These are phyloP conservation scores for Ectropis grisescens DNA, from an alignment of 1,140 invertebrate genomes.

Conservation along the genomic window DNA sequence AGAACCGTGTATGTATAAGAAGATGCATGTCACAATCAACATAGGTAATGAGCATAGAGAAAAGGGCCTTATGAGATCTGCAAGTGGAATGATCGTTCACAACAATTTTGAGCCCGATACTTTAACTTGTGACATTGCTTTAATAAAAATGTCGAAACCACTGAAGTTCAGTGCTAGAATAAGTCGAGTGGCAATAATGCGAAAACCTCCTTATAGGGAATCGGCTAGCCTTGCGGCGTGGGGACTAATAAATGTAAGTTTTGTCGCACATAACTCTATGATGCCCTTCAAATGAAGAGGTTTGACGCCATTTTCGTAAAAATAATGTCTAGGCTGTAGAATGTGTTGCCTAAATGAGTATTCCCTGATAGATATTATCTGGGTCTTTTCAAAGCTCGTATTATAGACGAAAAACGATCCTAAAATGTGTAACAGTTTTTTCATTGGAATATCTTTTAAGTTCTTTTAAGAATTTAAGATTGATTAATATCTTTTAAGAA, in stretches of 20 bases:
- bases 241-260: slow-evolving; percentile 8
- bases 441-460: too few species aligned
- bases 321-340: too few species aligned
- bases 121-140: slow-evolving; percentile 3
- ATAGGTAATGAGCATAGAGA: slow-evolving; percentile 5
- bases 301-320: too few species aligned
- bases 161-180: slow-evolving; percentile 3
- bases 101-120: slow-evolving; percentile 1
- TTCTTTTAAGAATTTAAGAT: too few species aligned
- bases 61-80: background rate
- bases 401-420: too few species aligned
- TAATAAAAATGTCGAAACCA: background rate
- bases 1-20: background rate
- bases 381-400: too few species aligned
- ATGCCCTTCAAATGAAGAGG: too few species aligned
- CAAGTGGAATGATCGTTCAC: background rate
- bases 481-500: too few species aligned
- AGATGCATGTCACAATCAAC: slow-evolving; percentile 1
- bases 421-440: too few species aligned
- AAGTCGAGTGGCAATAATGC: slow-evolving; percentile 1
- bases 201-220: slow-evolving; percentile 1
- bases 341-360: too few species aligned
- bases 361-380: too few species aligned
- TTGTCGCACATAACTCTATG: too few species aligned
- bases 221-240: slow-evolving; percentile 6